Evolutionary conservation across 30 jellyfish, hydroid and myxozoan species (phyloP).

Genomic region (Pelagia noctiluca): DNA sequence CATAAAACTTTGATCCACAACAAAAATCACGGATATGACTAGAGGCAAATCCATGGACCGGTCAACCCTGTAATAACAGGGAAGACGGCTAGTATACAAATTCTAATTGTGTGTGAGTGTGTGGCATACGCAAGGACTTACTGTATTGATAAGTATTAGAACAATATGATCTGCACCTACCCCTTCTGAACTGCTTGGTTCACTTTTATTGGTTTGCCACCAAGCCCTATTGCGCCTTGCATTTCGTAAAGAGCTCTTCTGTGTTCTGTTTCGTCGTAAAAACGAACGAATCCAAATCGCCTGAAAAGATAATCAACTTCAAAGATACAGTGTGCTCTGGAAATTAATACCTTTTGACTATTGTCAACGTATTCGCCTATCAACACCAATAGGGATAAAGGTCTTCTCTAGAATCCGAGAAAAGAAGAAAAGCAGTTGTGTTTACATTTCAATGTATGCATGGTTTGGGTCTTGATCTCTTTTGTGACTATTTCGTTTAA

Average conservation of each 20-base stretch:
- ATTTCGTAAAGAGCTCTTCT: conserved; percentile 81
- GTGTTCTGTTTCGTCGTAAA: conserved; percentile 82
- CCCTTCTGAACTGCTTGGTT: conserved; percentile 78
- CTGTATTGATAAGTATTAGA: neutral
- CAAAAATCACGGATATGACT: neutral
- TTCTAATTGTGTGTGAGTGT: neutral
- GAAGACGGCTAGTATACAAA: neutral
- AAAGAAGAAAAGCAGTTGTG: neutral
- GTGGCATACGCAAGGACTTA: neutral
- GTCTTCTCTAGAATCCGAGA: neutral
- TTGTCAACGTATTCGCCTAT: neutral
- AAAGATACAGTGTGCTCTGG: neutral
- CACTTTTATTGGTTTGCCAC: conserved; percentile 82
- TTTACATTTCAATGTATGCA: no score
- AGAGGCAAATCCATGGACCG: neutral
- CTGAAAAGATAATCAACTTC: conserved; percentile 29
- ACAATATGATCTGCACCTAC: conserved; percentile 12
- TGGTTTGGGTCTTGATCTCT: no score
- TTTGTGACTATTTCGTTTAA: no score
- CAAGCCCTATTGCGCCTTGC: conserved; percentile 92
- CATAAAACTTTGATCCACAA: no score
- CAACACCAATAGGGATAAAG: neutral
- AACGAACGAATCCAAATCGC: conserved; percentile 95
- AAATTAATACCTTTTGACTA: neutral
- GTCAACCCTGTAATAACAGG: neutral